A percentile compares a stretch with the other conserved stretches of the same genome.
Conservation (phyloP, 2,797 vertebrate species). For the Myotis vivesi region DNA sequence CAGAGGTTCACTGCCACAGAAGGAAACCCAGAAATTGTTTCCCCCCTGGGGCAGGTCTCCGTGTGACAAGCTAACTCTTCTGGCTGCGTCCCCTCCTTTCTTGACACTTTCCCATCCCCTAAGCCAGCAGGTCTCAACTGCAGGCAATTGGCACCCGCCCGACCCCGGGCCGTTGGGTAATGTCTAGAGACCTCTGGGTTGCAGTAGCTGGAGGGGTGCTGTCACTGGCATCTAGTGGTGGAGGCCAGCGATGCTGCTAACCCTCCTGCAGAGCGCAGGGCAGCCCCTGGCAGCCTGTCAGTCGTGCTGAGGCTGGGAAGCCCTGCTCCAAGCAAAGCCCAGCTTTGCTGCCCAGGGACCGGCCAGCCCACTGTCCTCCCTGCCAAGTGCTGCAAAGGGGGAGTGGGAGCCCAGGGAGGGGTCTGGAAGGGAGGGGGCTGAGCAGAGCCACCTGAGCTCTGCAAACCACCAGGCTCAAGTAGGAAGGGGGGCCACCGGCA, state of each 20-base stretch:
- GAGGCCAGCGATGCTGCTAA: not conserved
- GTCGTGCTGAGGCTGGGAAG: not conserved
- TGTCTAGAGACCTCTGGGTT: not conserved
- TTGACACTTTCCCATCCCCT: not conserved
- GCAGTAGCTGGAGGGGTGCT: not conserved
- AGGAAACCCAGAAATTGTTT: too few relatives aligned
- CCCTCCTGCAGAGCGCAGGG: not conserved
- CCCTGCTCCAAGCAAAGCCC: not conserved
- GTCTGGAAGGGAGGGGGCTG: too few relatives aligned
- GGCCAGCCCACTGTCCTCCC: too few relatives aligned
- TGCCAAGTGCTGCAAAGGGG: not conserved
- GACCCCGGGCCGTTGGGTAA: not conserved
- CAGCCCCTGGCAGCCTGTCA: not conserved
- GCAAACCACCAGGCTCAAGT: not conserved
- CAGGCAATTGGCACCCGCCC: too few relatives aligned
- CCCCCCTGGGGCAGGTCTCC: not conserved
- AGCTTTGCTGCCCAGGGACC: not conserved
- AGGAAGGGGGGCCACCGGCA: not conserved
- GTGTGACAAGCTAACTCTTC: not conserved
- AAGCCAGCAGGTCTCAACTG: not conserved
- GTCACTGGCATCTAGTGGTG: not conserved
- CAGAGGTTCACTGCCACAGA: not conserved
- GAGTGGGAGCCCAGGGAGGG: not conserved
- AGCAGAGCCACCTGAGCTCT: not conserved
- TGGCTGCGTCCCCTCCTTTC: not conserved